Conservation (phyloP, 2,797 vertebrate species). For the Sarcoramphus papa region DNA sequence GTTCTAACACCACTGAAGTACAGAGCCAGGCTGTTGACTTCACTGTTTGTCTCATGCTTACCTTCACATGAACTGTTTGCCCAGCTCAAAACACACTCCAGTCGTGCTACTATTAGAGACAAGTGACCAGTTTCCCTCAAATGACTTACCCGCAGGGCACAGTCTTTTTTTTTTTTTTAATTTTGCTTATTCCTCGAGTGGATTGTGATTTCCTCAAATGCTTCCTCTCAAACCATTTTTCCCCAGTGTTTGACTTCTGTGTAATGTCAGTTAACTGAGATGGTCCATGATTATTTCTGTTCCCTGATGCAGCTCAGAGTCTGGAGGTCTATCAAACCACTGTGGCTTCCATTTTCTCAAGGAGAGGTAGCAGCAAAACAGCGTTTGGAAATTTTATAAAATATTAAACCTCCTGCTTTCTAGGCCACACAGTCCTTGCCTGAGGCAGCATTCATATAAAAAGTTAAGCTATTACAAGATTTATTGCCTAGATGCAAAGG, state of each 20-base stretch:
- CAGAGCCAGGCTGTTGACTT: background rate
- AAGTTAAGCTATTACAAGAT: slow-evolving; percentile 67
- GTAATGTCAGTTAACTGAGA: background rate
- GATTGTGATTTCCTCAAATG: slow-evolving; percentile 3
- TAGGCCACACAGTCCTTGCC: slow-evolving; percentile 65
- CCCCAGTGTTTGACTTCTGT: background rate
- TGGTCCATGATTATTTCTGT: background rate
- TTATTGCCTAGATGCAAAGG: slow-evolving; percentile 59
- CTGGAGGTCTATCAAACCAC: background rate
- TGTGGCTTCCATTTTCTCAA: background rate
- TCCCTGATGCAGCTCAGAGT: background rate
- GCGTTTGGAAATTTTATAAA: slow-evolving; percentile 64
- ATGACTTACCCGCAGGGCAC: background rate
- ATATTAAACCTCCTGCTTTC: slow-evolving; percentile 66
- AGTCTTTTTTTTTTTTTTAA: background rate
- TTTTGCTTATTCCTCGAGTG: background rate
- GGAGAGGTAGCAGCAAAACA: slow-evolving; percentile 45
- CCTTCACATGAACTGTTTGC: background rate
- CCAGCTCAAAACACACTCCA: background rate
- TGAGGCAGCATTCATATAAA: slow-evolving; percentile 61
- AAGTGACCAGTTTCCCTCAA: background rate
- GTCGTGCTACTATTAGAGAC: background rate
- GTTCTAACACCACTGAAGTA: background rate
- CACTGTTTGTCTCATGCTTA: background rate
- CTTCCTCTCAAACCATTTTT: background rate